phyloP scores from a whole-genome alignment of 1,140 invertebrate species.

The Drosophila seguyi region DNA sequence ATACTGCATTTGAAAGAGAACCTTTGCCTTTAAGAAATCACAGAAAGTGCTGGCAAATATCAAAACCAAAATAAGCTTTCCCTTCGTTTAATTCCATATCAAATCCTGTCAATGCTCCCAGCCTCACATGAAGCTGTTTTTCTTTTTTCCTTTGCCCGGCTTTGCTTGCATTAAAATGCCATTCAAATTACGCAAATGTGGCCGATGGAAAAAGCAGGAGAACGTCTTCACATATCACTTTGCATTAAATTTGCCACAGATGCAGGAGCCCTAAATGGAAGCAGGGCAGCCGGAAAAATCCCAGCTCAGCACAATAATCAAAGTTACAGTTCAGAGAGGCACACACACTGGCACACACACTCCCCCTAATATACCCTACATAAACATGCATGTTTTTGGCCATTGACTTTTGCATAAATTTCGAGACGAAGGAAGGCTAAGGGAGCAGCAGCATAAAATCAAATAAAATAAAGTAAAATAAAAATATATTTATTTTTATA shows the following conservation, averaged over 20 bases:
- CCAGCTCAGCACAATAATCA: conserved; percentile 57
- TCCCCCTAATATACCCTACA: background rate
- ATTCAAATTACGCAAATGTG: conserved; percentile 49
- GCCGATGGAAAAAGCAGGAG: conserved; percentile 9
- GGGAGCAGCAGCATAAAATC: conserved; percentile 46
- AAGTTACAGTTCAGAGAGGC: conserved; percentile 45
- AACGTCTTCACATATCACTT: conserved; percentile 46
- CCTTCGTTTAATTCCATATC: conserved; percentile 8
- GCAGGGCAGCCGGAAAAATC: conserved; percentile 32
- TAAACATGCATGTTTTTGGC: conserved; percentile 25
- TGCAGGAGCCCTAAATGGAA: conserved; percentile 48
- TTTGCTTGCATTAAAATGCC: conserved; percentile 49
- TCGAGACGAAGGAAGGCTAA: conserved; percentile 4
- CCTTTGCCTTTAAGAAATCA: background rate
- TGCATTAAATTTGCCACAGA: conserved; percentile 54
- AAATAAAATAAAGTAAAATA: conserved; percentile 59
- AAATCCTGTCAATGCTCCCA: conserved; percentile 9
- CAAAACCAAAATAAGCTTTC: conserved; percentile 9
- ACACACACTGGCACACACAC: conserved; percentile 1
- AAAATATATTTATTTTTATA: conserved; percentile 72
- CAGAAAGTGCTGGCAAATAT: background rate
- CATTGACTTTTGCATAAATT: conserved; percentile 71
- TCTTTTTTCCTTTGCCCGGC: conserved; percentile 3
- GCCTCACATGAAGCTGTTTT: conserved; percentile 12
- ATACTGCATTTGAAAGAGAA: background rate